These are phyloP conservation scores for Sinocyclocheilus maitianheensis DNA, from an alignment of 2,113 vertebrate genomes.

Conservation along the genomic window DNA sequence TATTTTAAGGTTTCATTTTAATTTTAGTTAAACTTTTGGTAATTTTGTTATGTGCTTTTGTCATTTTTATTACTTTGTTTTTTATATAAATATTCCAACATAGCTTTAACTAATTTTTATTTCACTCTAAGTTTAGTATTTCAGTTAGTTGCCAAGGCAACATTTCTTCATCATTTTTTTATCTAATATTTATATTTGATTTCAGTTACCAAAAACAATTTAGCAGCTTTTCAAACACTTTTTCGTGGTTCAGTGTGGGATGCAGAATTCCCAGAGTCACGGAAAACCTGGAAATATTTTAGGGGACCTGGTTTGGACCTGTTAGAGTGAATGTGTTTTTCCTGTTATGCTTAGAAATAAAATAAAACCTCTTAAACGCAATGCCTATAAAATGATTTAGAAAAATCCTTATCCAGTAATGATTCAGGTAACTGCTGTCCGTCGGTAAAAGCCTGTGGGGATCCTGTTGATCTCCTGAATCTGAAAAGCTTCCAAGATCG, in stretches of 20 bases:
- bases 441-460: neutral
- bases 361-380: neutral
- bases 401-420: neutral
- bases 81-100: neutral
- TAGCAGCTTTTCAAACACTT: neutral
- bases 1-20: too few relatives aligned
- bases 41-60: too few relatives aligned
- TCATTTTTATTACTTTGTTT: too few relatives aligned
- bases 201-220: neutral
- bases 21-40: too few relatives aligned
- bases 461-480: neutral
- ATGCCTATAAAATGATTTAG: neutral
- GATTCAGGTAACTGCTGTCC: neutral
- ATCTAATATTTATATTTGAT: neutral
- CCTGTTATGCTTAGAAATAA: neutral
- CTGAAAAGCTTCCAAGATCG: conserved; percentile 40
- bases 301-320: neutral
- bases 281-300: neutral
- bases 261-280: neutral
- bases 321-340: neutral
- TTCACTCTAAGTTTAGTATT: neutral
- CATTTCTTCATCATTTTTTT: neutral
- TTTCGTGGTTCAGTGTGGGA: neutral
- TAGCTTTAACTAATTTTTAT: neutral
- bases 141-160: neutral